phyloP scores from a whole-genome alignment of 2,113 vertebrate species.

The Bufo gargarizans region DNA sequence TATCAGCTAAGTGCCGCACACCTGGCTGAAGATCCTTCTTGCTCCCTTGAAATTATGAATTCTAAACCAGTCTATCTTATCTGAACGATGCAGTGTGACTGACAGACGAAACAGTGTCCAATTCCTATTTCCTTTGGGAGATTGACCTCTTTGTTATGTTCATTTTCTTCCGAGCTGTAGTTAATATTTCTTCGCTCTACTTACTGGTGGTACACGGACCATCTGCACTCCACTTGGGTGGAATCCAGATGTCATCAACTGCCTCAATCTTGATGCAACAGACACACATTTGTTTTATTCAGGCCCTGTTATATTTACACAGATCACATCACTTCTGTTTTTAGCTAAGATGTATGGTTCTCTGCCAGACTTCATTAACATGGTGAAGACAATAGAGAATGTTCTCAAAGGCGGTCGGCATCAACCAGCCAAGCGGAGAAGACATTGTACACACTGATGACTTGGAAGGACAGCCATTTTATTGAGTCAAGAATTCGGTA shows the following conservation, averaged over 20 bases:
- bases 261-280: fast-evolving
- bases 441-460: not conserved
- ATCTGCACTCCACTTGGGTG: constrained; percentile 43
- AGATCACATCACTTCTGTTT: constrained; percentile 28
- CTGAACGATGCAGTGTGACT: constrained; percentile 1
- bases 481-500: not conserved
- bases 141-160: constrained; percentile 27
- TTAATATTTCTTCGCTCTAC: constrained; percentile 44
- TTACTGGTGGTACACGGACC: constrained; percentile 3
- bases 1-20: constrained; percentile 19
- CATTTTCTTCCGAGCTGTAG: constrained; percentile 22
- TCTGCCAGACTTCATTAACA: not conserved
- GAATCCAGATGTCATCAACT: not conserved
- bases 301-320: not conserved
- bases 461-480: not conserved
- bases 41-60: not conserved
- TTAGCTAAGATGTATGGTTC: not conserved
- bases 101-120: not conserved
- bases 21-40: not conserved
- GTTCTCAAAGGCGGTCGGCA: not conserved
- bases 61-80: constrained; percentile 9
- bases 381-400: not conserved
- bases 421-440: not conserved
- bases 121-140: not conserved
- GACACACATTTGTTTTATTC: not conserved